Percentiles rank a stretch among this genome's conserved stretches.
These are phyloP conservation scores for Agelastica alni DNA, from an alignment of 2,888 invertebrate species.

Conservation along the genomic window DNA sequence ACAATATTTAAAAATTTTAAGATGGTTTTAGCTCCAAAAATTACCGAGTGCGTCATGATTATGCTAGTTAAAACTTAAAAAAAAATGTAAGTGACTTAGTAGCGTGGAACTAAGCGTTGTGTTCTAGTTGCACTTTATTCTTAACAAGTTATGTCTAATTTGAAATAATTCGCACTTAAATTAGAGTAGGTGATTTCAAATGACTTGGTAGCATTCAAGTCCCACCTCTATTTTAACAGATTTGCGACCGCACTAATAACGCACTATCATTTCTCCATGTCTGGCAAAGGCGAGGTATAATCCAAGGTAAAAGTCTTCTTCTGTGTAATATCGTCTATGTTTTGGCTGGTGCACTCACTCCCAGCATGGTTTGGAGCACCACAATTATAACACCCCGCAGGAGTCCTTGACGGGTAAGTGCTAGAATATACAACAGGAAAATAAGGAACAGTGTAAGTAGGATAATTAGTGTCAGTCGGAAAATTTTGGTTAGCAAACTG, in stretches of 20 bases:
- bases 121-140: too few species aligned
- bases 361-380: conserved; percentile 83
- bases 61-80: too few species aligned
- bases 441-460: conserved; percentile 47
- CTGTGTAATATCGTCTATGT: conserved; percentile 89
- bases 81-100: too few species aligned
- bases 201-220: too few species aligned
- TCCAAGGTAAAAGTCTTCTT: conserved; percentile 71
- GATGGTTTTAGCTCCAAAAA: too few species aligned
- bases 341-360: conserved; percentile 85
- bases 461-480: conserved; percentile 37
- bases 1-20: too few species aligned
- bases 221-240: not conserved
- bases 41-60: too few species aligned
- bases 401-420: conserved; percentile 61
- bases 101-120: too few species aligned
- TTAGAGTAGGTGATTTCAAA: too few species aligned
- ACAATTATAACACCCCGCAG: conserved; percentile 85
- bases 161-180: too few species aligned
- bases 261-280: conserved; percentile 35
- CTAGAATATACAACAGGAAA: conserved; percentile 54
- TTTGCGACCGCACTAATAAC: conserved; percentile 2
- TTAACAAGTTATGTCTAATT: too few species aligned
- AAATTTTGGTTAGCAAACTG: conserved; percentile 47
- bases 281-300: conserved; percentile 55